phyloP scores from a whole-genome alignment of 2,113 vertebrate genomes.

The Merops nubicus region DNA sequence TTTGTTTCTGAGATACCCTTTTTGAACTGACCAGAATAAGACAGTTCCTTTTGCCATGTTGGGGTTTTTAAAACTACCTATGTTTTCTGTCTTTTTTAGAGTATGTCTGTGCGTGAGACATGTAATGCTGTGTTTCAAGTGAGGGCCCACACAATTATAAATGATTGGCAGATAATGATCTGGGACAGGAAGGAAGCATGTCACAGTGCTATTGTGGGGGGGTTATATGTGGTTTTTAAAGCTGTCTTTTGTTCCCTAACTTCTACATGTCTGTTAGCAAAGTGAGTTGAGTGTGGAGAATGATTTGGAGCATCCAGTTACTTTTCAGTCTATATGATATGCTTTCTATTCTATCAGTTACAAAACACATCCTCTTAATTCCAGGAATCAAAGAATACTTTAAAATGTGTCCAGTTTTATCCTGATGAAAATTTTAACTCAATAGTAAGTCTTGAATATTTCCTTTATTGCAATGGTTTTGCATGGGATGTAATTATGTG shows the following conservation, averaged over 20 bases:
- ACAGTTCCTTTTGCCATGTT: neutral
- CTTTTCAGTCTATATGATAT: neutral
- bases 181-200: constrained; percentile 62
- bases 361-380: constrained; percentile 19
- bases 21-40: neutral
- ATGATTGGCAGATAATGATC: constrained; percentile 52
- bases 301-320: neutral
- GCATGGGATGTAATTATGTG: neutral
- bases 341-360: neutral
- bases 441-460: constrained; percentile 78
- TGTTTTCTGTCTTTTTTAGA: too few relatives aligned
- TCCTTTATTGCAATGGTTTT: neutral
- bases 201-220: constrained; percentile 17
- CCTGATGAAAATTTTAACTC: constrained; percentile 80
- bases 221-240: constrained; percentile 34
- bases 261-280: neutral
- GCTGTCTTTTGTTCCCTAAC: neutral
- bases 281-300: neutral
- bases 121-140: neutral
- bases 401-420: constrained; percentile 92
- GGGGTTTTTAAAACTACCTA: too few relatives aligned
- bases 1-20: neutral
- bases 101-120: neutral
- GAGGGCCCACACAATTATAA: constrained; percentile 20
- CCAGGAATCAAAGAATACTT: constrained; percentile 81